Evolutionary conservation across 2,888 invertebrate genomes (phyloP).

Genomic region (Drosophila differens): DNA sequence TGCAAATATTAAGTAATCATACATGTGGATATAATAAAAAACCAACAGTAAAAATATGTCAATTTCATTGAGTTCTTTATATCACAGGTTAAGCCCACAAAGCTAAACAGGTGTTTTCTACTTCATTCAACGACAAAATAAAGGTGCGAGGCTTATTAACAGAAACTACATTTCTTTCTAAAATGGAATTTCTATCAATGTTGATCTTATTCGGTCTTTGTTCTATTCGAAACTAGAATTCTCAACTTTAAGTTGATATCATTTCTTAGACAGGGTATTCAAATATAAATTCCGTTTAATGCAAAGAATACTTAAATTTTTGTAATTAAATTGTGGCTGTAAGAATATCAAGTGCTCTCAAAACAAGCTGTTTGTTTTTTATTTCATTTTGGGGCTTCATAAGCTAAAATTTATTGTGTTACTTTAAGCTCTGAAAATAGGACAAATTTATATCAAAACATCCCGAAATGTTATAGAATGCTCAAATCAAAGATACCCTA

Average conservation of each 20-base stretch:
- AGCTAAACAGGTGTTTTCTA: constrained; percentile 49
- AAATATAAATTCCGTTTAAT: neutral
- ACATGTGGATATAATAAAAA: constrained; percentile 21
- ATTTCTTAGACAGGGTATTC: neutral
- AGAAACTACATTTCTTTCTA: neutral
- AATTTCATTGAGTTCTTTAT: constrained; percentile 9
- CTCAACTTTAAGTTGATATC: neutral
- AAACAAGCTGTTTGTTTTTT: constrained; percentile 13
- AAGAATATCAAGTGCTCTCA: neutral
- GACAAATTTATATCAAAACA: constrained; percentile 1
- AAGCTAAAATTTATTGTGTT: constrained; percentile 19
- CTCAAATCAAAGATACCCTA: neutral
- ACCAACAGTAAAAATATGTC: constrained; percentile 5
- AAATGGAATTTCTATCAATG: neutral
- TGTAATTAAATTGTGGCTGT: constrained; percentile 5
- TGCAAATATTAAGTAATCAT: constrained; percentile 45
- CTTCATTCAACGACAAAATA: neutral
- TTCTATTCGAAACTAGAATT: neutral
- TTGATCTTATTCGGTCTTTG: neutral
- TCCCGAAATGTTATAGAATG: neutral
- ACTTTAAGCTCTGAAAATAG: neutral
- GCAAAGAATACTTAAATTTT: neutral
- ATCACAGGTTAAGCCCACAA: constrained; percentile 11
- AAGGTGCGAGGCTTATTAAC: neutral
- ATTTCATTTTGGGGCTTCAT: constrained; percentile 4